Conservation (phyloP, 2,888 invertebrate species). For the Arenicola marina region DNA sequence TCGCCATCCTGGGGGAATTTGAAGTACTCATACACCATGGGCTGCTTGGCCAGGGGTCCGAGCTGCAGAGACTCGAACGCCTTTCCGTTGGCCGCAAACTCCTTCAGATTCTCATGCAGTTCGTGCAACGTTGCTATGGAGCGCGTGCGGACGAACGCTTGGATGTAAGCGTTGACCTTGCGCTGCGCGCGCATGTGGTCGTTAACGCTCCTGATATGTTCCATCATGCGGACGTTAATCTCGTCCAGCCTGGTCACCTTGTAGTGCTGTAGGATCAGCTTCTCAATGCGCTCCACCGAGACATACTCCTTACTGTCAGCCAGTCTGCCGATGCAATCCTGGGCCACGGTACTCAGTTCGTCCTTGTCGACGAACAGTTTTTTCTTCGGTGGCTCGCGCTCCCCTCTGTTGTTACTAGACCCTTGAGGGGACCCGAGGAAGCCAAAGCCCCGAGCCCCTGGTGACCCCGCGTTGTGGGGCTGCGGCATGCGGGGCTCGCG, state of each 20-base stretch:
- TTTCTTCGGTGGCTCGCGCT: not conserved
- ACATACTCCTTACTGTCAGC: slow-evolving; percentile 50
- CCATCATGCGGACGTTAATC: slow-evolving; percentile 4
- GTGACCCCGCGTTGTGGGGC: too few relatives aligned
- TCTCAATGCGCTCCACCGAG: slow-evolving; percentile 43
- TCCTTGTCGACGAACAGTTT: slow-evolving; percentile 23
- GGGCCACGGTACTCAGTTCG: slow-evolving; percentile 42
- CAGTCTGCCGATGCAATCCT: slow-evolving; percentile 50
- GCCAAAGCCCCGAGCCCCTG: too few relatives aligned
- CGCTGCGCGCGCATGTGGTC: slow-evolving; percentile 36
- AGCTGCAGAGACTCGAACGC: slow-evolving; percentile 45
- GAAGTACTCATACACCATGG: slow-evolving; percentile 48
- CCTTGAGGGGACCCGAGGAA: too few relatives aligned
- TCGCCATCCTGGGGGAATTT: slow-evolving; percentile 49
- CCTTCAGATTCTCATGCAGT: slow-evolving; percentile 42
- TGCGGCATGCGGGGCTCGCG: too few relatives aligned
- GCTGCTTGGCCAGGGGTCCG: slow-evolving; percentile 53
- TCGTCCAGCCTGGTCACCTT: slow-evolving; percentile 18
- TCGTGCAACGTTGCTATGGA: slow-evolving; percentile 51
- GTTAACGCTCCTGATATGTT: slow-evolving; percentile 32
- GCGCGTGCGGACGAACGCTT: slow-evolving; percentile 45
- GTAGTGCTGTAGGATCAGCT: slow-evolving; percentile 39
- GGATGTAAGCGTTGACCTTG: slow-evolving; percentile 44
- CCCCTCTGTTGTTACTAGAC: too few relatives aligned
- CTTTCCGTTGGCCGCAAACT: slow-evolving; percentile 38